A percentile compares a stretch with the other conserved stretches of the same genome.
phyloP scores from a whole-genome alignment of 2,797 vertebrate species.

The Crocodylus rhombifer region DNA sequence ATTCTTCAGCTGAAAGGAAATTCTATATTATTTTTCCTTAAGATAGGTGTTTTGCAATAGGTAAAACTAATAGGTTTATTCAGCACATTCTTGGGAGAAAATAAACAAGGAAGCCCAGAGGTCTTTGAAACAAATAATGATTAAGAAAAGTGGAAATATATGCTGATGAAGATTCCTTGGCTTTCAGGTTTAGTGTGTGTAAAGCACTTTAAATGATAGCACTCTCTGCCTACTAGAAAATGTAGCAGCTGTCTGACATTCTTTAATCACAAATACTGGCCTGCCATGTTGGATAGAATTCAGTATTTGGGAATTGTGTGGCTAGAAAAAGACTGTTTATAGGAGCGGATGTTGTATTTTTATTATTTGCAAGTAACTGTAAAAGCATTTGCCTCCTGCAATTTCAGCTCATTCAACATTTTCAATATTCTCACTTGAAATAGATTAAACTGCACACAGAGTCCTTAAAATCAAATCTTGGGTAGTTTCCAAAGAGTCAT shows the following conservation, averaged over 20 bases:
- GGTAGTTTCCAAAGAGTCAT: conserved; percentile 70
- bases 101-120: neutral
- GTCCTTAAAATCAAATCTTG: conserved; percentile 70
- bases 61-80: neutral
- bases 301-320: neutral
- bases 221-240: neutral
- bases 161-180: neutral
- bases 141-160: accelerated
- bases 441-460: conserved; percentile 43
- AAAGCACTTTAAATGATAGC: neutral
- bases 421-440: conserved; percentile 59
- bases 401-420: conserved; percentile 63
- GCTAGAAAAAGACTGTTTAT: neutral
- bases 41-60: neutral
- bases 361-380: conserved; percentile 61
- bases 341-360: conserved; percentile 28
- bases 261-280: neutral
- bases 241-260: neutral
- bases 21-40: accelerated
- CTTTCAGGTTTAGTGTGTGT: neutral
- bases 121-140: neutral
- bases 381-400: conserved; percentile 52
- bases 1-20: neutral
- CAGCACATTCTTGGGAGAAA: neutral
- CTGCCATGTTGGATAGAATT: neutral